A percentile compares a stretch with the other conserved stretches of the same genome.
Conservation (phyloP, 2,797 vertebrate genomes). For the Ctenopoma kingsleyae region DNA sequence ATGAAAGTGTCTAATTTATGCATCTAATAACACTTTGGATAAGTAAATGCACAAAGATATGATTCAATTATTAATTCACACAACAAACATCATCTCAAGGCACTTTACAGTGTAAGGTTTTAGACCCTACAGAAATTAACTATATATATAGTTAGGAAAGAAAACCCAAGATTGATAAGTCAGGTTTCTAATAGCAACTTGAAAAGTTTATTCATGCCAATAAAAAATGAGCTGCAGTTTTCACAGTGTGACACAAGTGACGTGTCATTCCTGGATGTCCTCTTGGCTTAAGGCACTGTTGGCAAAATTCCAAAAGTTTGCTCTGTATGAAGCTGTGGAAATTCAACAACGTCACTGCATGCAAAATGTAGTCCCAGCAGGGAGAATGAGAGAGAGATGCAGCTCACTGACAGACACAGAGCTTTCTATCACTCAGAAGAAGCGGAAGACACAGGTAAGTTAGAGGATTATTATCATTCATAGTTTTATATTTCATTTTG, state of each 20-base stretch:
- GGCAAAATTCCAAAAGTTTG: slow-evolving; percentile 28
- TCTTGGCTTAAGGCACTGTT: slow-evolving; percentile 20
- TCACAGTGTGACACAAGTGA: neutral
- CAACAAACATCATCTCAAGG: too few relatives aligned
- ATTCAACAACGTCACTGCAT: slow-evolving; percentile 74
- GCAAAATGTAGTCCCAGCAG: slow-evolving; percentile 71
- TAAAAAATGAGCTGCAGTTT: too few relatives aligned
- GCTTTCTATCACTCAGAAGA: slow-evolving; percentile 21
- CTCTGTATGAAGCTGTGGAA: slow-evolving; percentile 62
- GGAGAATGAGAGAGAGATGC: slow-evolving; percentile 26
- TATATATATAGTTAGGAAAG: too few relatives aligned
- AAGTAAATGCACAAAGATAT: too few relatives aligned
- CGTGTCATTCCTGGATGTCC: slow-evolving; percentile 59
- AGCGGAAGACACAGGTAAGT: slow-evolving; percentile 39
- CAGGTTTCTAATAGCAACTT: neutral
- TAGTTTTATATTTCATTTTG: neutral
- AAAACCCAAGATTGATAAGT: neutral
- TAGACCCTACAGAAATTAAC: too few relatives aligned
- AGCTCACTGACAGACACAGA: slow-evolving; percentile 13
- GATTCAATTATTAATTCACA: too few relatives aligned
- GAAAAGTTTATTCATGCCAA: too few relatives aligned
- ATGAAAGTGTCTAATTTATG: too few relatives aligned
- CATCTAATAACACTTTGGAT: too few relatives aligned
- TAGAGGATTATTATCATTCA: neutral
- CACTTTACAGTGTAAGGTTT: too few relatives aligned